A percentile compares a stretch with the other conserved stretches of the same genome.
phyloP scores from a whole-genome alignment of 2,888 invertebrate genomes.

The Dione juno region DNA sequence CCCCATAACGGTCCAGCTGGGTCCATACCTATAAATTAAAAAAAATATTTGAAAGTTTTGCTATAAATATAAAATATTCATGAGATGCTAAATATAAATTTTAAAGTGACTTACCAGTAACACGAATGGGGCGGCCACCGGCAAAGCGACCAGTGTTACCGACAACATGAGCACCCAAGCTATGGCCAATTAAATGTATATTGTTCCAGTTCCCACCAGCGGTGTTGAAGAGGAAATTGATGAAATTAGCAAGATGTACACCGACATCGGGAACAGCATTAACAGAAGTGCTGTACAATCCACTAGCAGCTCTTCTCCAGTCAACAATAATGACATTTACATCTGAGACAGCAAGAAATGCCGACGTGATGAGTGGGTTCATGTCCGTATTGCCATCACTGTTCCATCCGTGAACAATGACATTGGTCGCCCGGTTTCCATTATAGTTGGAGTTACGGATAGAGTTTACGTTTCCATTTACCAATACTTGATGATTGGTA shows the following conservation, averaged over 20 bases:
- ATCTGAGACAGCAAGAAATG: constrained; percentile 53
- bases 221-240: constrained; percentile 62
- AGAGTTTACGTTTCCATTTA: constrained; percentile 53
- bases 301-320: constrained; percentile 59
- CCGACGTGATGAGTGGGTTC: constrained; percentile 53
- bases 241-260: constrained; percentile 61
- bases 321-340: constrained; percentile 68
- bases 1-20: constrained; percentile 59
- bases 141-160: constrained; percentile 64
- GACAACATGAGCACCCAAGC: constrained; percentile 67
- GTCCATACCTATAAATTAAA: constrained; percentile 53
- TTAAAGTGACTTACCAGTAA: not conserved
- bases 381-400: constrained; percentile 51
- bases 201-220: constrained; percentile 66
- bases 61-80: no score
- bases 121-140: constrained; percentile 49
- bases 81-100: not conserved
- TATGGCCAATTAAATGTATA: constrained; percentile 64
- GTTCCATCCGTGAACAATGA: constrained; percentile 53
- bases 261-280: constrained; percentile 61
- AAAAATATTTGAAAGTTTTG: no score
- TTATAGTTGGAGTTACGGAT: constrained; percentile 56
- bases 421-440: constrained; percentile 50
- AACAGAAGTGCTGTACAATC: constrained; percentile 54
- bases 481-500: constrained; percentile 52